Evolutionary conservation across 2,797 vertebrate genomes (phyloP).

Genomic region (Merluccius polli): DNA sequence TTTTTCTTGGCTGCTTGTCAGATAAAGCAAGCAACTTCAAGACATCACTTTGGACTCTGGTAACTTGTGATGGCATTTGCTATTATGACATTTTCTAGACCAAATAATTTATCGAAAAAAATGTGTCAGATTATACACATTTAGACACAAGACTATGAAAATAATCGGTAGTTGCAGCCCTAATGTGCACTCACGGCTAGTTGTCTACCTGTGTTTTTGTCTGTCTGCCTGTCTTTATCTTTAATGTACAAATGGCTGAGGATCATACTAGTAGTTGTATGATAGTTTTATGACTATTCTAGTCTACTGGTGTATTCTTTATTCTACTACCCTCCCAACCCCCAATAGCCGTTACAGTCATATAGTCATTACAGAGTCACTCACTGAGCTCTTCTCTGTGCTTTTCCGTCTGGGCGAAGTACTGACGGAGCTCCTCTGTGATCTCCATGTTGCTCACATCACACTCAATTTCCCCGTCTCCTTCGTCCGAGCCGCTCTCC

Average conservation of each 20-base stretch:
- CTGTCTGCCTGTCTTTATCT: no score
- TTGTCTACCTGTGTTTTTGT: not conserved
- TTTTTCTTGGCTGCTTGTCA: no score
- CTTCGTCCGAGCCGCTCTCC: constrained; percentile 66
- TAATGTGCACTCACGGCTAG: no score
- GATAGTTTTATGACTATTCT: not conserved
- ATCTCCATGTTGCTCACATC: constrained; percentile 95
- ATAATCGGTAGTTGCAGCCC: no score
- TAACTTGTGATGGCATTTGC: no score
- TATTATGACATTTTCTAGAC: no score
- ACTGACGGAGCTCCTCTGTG: constrained; percentile 91
- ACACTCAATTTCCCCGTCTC: constrained; percentile 79
- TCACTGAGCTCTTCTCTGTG: constrained; percentile 89
- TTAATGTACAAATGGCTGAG: not conserved
- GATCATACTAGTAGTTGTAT: not conserved
- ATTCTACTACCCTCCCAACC: not conserved
- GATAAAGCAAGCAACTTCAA: no score
- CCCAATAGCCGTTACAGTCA: no score
- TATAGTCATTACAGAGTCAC: constrained; percentile 42
- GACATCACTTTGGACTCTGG: no score
- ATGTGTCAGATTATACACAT: no score
- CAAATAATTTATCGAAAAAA: no score
- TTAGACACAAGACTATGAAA: no score
- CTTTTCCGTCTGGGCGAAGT: constrained; percentile 87
- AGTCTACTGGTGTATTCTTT: not conserved